These are phyloP conservation scores for Sinonovacula constricta DNA, from an alignment of 1,140 invertebrate species.

Conservation along the genomic window DNA sequence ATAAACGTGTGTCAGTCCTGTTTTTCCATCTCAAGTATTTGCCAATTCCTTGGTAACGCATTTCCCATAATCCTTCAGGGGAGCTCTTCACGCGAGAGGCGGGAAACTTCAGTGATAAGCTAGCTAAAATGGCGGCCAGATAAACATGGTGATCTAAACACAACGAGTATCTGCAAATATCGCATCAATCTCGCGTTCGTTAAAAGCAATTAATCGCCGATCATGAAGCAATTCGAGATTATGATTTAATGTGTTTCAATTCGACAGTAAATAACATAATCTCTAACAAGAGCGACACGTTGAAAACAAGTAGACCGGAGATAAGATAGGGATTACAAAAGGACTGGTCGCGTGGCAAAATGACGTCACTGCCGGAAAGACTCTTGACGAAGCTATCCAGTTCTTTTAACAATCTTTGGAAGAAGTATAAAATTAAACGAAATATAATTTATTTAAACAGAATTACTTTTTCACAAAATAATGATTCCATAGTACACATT, in stretches of 20 bases:
- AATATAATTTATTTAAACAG: no score
- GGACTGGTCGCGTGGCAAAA: no score
- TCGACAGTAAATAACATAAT: not conserved
- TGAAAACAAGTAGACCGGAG: not conserved
- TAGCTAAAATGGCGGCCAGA: not conserved
- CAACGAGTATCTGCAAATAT: not conserved
- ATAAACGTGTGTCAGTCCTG: not conserved
- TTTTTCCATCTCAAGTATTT: not conserved
- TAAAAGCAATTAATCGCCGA: constrained; percentile 1
- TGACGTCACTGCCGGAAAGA: no score
- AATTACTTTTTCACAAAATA: no score
- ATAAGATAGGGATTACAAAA: no score
- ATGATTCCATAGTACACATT: no score
- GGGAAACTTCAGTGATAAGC: not conserved
- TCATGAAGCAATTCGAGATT: not conserved
- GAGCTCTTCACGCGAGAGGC: not conserved
- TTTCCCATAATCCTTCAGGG: not conserved
- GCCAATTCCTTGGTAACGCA: not conserved
- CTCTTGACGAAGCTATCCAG: no score
- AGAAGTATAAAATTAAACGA: no score
- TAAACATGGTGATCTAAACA: not conserved
- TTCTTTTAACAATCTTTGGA: no score
- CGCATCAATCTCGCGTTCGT: not conserved
- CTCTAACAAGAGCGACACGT: not conserved
- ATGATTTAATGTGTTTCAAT: constrained; percentile 1